These are phyloP conservation scores for Drosophila percnosoma DNA, from an alignment of 2,888 invertebrate species.

Conservation along the genomic window DNA sequence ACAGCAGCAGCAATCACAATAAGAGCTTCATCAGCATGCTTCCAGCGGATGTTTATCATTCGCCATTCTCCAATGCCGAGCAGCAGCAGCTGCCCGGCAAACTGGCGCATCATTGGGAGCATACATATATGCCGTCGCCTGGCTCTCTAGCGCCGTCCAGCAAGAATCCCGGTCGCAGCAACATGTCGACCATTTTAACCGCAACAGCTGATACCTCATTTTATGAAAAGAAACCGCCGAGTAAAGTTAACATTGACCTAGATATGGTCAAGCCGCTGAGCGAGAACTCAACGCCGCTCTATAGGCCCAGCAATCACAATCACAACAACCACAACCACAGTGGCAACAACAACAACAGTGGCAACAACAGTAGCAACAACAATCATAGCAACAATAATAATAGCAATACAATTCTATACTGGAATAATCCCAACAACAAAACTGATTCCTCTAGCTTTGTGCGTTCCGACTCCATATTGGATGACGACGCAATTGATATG, in stretches of 20 bases:
- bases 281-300: slow-evolving; percentile 38
- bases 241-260: slow-evolving; percentile 69
- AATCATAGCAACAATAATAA: slow-evolving; percentile 44
- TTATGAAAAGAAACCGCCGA: slow-evolving; percentile 80
- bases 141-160: slow-evolving; percentile 68
- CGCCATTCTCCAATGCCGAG: slow-evolving; percentile 31
- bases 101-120: slow-evolving; percentile 57
- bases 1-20: slow-evolving; percentile 45
- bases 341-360: slow-evolving; percentile 28
- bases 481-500: slow-evolving; percentile 88
- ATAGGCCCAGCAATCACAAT: slow-evolving; percentile 36
- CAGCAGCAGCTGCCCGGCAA: slow-evolving; percentile 22
- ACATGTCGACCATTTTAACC: slow-evolving; percentile 66
- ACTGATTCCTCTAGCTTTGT: slow-evolving; percentile 80
- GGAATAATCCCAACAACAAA: slow-evolving; percentile 53
- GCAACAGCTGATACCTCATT: slow-evolving; percentile 78
- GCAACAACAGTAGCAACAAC: slow-evolving; percentile 29
- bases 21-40: slow-evolving; percentile 57
- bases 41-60: slow-evolving; percentile 67
- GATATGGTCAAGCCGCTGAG: slow-evolving; percentile 52
- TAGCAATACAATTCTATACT: slow-evolving; percentile 48
- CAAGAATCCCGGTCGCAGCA: slow-evolving; percentile 60
- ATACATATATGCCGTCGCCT: slow-evolving; percentile 39
- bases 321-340: slow-evolving; percentile 13
- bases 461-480: slow-evolving; percentile 86